A percentile compares a stretch with the other conserved stretches of the same genome.
phyloP scores from a whole-genome alignment of 2,888 invertebrate genomes.

The Dermolepida albohirtum region DNA sequence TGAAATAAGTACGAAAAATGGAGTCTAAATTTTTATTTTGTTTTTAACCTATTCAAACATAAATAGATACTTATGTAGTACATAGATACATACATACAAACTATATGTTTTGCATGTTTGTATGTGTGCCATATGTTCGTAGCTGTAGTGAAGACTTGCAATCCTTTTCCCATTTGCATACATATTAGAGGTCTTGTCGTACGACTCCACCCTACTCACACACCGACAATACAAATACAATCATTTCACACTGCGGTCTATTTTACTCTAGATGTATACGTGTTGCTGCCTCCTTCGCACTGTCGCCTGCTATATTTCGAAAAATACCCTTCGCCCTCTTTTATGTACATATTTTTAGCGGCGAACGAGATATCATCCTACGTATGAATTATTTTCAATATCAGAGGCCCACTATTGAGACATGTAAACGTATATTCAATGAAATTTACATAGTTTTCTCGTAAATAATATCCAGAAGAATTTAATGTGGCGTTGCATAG shows the following conservation, averaged over 20 bases:
- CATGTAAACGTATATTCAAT: conserved; percentile 2
- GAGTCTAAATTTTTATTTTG: no score
- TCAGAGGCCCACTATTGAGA: conserved; percentile 4
- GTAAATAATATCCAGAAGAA: conserved; percentile 18
- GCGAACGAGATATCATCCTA: neutral
- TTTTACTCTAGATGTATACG: conserved; percentile 4
- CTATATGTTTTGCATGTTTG: no score
- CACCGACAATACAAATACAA: conserved; percentile 25
- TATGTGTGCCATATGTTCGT: no score
- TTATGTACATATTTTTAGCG: conserved; percentile 6
- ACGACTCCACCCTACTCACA: conserved; percentile 46
- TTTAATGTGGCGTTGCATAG: conserved; percentile 8
- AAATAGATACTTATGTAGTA: no score
- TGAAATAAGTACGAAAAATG: no score
- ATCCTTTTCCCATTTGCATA: conserved; percentile 49
- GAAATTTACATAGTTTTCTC: conserved; percentile 33
- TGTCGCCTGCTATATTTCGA: conserved; percentile 2
- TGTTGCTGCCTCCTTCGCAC: conserved; percentile 31
- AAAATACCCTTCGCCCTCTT: conserved; percentile 23
- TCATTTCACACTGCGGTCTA: conserved; percentile 2
- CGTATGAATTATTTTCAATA: conserved; percentile 34
- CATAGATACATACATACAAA: no score
- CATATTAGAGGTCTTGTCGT: conserved; percentile 50
- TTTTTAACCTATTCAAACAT: no score
- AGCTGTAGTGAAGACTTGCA: conserved; percentile 19